Evolutionary conservation across 2,888 invertebrate species (phyloP).

Genomic region (Blastobasis lacticolella): DNA sequence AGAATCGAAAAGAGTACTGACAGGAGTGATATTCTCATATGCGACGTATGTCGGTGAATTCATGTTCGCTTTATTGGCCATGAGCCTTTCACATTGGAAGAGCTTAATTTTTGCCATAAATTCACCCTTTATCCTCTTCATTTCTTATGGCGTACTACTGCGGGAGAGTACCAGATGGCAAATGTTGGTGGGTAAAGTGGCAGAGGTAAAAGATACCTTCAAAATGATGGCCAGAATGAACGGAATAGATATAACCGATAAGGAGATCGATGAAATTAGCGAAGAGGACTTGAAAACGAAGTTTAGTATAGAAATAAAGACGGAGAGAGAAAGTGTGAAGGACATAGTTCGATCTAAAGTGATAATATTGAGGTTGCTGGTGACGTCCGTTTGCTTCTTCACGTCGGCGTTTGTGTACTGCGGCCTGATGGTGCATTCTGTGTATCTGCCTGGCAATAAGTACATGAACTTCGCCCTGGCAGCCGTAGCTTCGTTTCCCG

Average conservation of each 20-base stretch:
- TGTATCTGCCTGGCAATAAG: conserved; percentile 51
- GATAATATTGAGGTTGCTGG: conserved; percentile 42
- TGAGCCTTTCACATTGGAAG: conserved; percentile 18
- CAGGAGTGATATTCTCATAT: conserved; percentile 50
- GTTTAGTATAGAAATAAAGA: conserved; percentile 41
- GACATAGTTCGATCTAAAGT: conserved; percentile 45
- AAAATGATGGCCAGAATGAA: conserved; percentile 37
- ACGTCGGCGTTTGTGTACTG: conserved; percentile 52
- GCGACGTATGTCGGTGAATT: conserved; percentile 52
- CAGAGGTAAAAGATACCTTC: conserved; percentile 39
- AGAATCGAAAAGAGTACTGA: conserved; percentile 42
- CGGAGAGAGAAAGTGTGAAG: conserved; percentile 39
- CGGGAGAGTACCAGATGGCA: conserved; percentile 55
- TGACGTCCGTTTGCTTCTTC: conserved; percentile 47
- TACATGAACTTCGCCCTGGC: conserved; percentile 48
- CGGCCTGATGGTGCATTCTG: conserved; percentile 44
- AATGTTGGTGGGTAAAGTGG: conserved; percentile 41
- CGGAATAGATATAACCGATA: conserved; percentile 29
- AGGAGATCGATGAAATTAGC: conserved; percentile 36
- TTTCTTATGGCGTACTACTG: conserved; percentile 34
- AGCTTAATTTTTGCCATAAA: no score
- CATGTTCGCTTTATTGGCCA: conserved; percentile 41
- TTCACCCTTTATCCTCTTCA: conserved; percentile 37
- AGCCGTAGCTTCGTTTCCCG: conserved; percentile 48
- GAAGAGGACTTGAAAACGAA: conserved; percentile 35